Evolutionary conservation across 2,113 vertebrate species (phyloP).

Genomic region (Macrotis lagotis): DNA sequence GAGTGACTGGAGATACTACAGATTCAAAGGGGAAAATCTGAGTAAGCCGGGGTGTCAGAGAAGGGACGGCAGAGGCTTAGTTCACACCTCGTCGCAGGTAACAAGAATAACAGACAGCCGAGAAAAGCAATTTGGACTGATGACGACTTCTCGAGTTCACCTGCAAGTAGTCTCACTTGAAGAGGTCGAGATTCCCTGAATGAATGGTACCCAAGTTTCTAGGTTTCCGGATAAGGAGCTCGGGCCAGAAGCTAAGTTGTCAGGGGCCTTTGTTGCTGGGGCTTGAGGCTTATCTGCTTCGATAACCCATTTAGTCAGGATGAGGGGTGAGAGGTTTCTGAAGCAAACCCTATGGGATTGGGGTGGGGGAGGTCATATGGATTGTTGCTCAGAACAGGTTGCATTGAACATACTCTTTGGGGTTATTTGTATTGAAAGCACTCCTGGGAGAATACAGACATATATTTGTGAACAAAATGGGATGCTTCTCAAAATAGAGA

Average conservation of each 20-base stretch:
- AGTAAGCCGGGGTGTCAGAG: neutral
- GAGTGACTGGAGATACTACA: neutral
- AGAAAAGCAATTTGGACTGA: neutral
- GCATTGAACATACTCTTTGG: neutral
- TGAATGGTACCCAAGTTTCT: neutral
- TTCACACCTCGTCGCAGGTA: neutral
- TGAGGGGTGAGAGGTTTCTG: neutral
- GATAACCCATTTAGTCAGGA: neutral
- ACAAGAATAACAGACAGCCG: neutral
- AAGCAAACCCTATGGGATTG: neutral
- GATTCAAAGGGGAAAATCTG: neutral
- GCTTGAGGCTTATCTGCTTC: neutral
- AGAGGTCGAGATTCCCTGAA: neutral
- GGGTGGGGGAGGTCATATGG: neutral
- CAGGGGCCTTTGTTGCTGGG: neutral
- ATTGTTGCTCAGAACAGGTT: neutral
- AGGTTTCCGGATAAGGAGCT: neutral
- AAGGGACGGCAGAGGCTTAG: neutral
- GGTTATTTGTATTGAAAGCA: neutral
- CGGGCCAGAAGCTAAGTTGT: neutral
- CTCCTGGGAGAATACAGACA: neutral
- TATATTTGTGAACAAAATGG: neutral
- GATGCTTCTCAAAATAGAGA: neutral
- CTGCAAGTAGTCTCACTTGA: neutral
- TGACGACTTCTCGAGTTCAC: neutral